Conservation (phyloP, 1,140 invertebrate genomes). For the Thereuonema tuberculata region DNA sequence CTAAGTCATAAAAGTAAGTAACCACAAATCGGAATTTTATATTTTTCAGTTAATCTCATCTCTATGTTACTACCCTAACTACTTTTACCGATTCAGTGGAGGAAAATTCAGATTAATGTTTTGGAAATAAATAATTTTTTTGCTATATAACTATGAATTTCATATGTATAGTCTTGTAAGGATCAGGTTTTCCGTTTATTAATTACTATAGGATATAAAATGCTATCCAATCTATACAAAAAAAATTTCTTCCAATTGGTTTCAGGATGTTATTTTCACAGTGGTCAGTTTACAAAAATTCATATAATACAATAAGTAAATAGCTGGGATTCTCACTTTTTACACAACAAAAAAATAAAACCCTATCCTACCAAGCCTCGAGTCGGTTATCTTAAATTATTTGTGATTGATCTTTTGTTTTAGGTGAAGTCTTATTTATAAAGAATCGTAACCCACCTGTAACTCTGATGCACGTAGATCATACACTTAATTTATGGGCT, state of each 20-base stretch:
- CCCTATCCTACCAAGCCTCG: background rate
- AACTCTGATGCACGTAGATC: slow-evolving; percentile 88
- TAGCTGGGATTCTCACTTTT: background rate
- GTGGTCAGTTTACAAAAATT: background rate
- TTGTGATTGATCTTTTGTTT: slow-evolving; percentile 16
- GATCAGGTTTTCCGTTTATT: too few species aligned
- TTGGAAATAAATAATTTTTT: too few species aligned
- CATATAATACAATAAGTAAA: background rate
- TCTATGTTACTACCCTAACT: too few species aligned
- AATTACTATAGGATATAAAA: too few species aligned
- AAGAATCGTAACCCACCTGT: slow-evolving; percentile 66
- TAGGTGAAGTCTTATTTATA: slow-evolving; percentile 73
- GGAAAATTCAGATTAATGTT: too few species aligned
- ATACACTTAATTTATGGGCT: slow-evolving; percentile 74
- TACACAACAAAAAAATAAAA: background rate
- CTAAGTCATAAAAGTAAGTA: too few species aligned
- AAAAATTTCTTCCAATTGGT: background rate
- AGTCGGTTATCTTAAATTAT: background rate
- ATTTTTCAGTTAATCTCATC: too few species aligned
- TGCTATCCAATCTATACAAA: too few species aligned
- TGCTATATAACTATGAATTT: too few species aligned
- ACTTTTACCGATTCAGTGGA: too few species aligned
- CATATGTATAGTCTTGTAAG: too few species aligned
- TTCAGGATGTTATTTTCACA: background rate
- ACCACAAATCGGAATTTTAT: too few species aligned